Conservation (phyloP, 1,140 invertebrate genomes). For the Panagrolaimus sp. region DNA sequence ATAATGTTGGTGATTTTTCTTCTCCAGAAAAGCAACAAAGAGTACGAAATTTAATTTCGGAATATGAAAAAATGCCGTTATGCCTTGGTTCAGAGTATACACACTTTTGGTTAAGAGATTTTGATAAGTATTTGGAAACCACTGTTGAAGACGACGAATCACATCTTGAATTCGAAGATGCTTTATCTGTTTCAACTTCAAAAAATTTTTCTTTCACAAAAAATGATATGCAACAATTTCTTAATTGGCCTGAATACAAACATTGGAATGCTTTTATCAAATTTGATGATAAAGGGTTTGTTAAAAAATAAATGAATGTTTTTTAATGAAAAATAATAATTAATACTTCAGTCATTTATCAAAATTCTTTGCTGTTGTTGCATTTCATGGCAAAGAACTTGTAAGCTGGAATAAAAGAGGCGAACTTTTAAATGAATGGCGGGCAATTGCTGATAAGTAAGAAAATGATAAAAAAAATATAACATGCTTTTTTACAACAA, state of each 20-base stretch:
- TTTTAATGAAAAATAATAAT: no score
- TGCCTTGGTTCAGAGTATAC: slow-evolving; percentile 44
- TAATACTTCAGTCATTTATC: no score
- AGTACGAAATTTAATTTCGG: slow-evolving; percentile 33
- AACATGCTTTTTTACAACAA: no score
- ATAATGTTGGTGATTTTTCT: slow-evolving; percentile 42
- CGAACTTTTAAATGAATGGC: slow-evolving; percentile 41
- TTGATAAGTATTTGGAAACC: slow-evolving; percentile 31
- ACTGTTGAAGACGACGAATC: neutral
- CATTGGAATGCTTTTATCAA: slow-evolving; percentile 51
- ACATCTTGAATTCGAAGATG: neutral
- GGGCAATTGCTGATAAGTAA: slow-evolving; percentile 39
- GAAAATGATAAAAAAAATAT: no score
- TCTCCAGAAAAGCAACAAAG: slow-evolving; percentile 24
- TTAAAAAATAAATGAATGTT: neutral
- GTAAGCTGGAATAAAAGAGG: slow-evolving; percentile 41
- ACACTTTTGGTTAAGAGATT: slow-evolving; percentile 51
- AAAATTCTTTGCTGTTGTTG: slow-evolving; percentile 45
- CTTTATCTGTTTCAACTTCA: neutral
- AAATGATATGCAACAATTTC: slow-evolving; percentile 37
- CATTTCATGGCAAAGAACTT: slow-evolving; percentile 45
- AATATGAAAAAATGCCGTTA: slow-evolving; percentile 42
- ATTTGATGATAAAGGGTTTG: slow-evolving; percentile 24
- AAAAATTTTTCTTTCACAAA: slow-evolving; percentile 22
- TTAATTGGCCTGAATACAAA: slow-evolving; percentile 51